Conservation (phyloP, 2,797 vertebrate genomes). For the Buphagus erythrorhynchus region DNA sequence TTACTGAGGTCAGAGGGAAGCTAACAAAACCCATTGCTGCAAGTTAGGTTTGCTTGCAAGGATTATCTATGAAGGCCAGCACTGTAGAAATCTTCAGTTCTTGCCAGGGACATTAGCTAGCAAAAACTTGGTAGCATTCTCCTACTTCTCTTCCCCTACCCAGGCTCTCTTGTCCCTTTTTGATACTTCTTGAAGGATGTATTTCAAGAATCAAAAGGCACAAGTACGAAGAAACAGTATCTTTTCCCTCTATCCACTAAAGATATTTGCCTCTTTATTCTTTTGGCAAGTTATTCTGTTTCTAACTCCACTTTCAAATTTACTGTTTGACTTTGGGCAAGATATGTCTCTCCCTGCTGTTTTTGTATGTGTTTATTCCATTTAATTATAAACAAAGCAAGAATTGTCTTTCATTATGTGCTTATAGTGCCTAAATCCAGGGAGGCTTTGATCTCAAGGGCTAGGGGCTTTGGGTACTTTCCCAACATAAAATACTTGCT, state of each 20-base stretch:
- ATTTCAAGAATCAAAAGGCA: not conserved
- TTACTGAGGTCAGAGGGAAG: not conserved
- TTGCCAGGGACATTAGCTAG: not conserved
- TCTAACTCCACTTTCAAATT: not conserved
- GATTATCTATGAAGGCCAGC: not conserved
- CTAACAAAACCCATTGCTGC: not conserved
- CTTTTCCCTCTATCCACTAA: not conserved
- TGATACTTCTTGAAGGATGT: not conserved
- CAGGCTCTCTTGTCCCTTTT: not conserved
- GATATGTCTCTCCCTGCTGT: not conserved
- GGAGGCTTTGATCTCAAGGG: constrained; percentile 17
- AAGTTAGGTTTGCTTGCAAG: not conserved
- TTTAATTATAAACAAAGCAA: not conserved
- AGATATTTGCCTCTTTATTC: not conserved
- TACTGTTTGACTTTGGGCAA: not conserved
- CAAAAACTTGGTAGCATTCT: not conserved
- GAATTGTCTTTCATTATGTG: not conserved
- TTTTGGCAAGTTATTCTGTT: not conserved
- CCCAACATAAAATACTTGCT: not conserved
- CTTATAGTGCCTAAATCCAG: not conserved
- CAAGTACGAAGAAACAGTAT: not conserved
- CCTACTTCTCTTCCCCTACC: not conserved
- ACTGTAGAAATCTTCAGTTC: not conserved
- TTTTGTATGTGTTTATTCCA: not conserved
- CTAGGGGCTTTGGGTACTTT: not conserved